A percentile compares a stretch with the other conserved stretches of the same genome.
phyloP scores from a whole-genome alignment of 2,113 vertebrate genomes.

The Turnix velox region DNA sequence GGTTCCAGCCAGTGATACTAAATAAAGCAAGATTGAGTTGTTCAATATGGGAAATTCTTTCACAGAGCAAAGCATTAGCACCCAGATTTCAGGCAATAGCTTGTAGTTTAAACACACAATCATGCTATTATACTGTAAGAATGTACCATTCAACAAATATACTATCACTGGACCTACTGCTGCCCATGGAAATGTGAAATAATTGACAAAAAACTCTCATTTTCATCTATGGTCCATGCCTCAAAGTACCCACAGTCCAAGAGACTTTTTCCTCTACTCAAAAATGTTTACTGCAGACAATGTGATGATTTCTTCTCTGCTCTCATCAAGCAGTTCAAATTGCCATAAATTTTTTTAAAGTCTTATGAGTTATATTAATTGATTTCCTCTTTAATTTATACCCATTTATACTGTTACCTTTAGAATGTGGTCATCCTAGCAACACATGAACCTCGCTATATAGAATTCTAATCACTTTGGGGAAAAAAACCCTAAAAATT shows the following conservation, averaged over 20 bases:
- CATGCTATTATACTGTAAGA: not conserved
- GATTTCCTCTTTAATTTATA: not conserved
- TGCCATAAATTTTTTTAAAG: not conserved
- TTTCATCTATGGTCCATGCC: not conserved
- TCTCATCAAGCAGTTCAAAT: not conserved
- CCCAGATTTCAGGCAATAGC: not conserved
- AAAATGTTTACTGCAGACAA: not conserved
- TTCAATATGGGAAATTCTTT: not conserved
- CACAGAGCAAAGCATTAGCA: not conserved
- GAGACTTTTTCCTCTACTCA: not conserved
- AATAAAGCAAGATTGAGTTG: not conserved
- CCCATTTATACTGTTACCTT: not conserved
- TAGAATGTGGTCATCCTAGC: not conserved
- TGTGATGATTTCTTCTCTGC: not conserved
- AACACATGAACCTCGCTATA: not conserved
- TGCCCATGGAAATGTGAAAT: not conserved
- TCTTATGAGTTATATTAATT: not conserved
- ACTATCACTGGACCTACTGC: not conserved
- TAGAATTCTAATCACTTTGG: not conserved
- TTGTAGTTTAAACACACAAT: not conserved
- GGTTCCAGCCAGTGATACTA: not conserved
- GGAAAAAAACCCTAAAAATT: not conserved
- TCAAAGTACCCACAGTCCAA: not conserved
- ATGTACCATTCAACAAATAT: not conserved
- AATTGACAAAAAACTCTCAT: not conserved